A percentile compares a stretch with the other conserved stretches of the same genome.
These are phyloP conservation scores for Sitophilus oryzae DNA, from an alignment of 1,140 invertebrate genomes.

Conservation along the genomic window DNA sequence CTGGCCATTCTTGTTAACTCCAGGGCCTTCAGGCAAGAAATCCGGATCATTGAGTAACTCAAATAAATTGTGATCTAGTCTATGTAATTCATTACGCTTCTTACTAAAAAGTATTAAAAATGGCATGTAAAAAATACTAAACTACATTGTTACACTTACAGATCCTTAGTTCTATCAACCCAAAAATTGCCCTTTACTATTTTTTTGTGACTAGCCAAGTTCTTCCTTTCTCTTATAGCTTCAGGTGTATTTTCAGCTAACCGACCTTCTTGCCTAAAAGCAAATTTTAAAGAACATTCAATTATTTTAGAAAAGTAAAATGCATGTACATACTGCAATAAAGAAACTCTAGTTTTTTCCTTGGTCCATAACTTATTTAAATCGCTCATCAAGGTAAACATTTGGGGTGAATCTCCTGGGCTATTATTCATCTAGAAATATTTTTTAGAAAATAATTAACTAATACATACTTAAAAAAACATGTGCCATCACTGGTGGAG, in stretches of 20 bases:
- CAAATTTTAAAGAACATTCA: background rate
- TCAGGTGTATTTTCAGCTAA: slow-evolving; percentile 13
- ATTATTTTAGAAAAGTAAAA: background rate
- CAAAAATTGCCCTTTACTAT: slow-evolving; percentile 30
- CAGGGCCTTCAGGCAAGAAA: slow-evolving; percentile 28
- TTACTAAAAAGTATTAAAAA: slow-evolving; percentile 20
- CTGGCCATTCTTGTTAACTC: slow-evolving; percentile 31
- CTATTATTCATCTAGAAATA: slow-evolving; percentile 21
- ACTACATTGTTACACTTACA: slow-evolving; percentile 18
- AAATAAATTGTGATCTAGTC: slow-evolving; percentile 33
- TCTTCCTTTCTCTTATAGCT: slow-evolving; percentile 12
- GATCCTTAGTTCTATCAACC: slow-evolving; percentile 28
- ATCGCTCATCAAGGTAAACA: slow-evolving; percentile 21
- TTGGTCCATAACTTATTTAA: slow-evolving; percentile 26
- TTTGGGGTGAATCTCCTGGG: slow-evolving; percentile 20
- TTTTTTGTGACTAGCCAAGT: slow-evolving; percentile 26
- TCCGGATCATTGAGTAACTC: slow-evolving; percentile 28
- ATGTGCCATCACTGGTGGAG: no score
- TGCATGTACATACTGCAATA: slow-evolving; percentile 24
- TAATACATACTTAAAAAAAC: no score
- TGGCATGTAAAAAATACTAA: background rate
- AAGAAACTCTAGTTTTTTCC: slow-evolving; percentile 16
- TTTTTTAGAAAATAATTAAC: slow-evolving; percentile 6
- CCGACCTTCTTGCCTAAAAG: slow-evolving; percentile 16
- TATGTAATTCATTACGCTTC: slow-evolving; percentile 22